Conservation (phyloP, 2,797 vertebrate species). For the Champsocephalus gunnari region DNA sequence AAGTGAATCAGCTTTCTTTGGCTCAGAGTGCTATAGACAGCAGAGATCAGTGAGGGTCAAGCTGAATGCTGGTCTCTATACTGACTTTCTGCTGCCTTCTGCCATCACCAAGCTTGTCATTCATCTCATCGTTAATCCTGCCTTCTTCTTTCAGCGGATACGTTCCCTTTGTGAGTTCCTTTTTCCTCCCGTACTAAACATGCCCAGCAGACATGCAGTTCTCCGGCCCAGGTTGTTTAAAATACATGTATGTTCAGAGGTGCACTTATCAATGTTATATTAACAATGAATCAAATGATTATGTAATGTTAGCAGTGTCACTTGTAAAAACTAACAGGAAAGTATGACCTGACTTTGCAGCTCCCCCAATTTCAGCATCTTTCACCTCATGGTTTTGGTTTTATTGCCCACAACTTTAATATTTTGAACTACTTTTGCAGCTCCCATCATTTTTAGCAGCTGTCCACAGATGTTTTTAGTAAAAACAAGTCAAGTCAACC, state of each 20-base stretch:
- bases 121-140: conserved; percentile 73
- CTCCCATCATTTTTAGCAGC: background rate
- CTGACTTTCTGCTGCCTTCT: conserved; percentile 77
- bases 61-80: conserved; percentile 74
- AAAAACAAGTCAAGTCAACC: background rate
- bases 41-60: conserved; percentile 81
- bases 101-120: conserved; percentile 79
- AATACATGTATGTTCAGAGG: conserved; percentile 9
- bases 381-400: conserved; percentile 4
- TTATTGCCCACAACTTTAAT: background rate
- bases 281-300: conserved; percentile 3
- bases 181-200: conserved; percentile 21
- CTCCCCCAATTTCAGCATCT: background rate
- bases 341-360: background rate
- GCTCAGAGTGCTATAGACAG: conserved; percentile 81
- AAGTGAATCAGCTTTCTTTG: conserved; percentile 81
- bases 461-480: background rate
- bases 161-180: conserved; percentile 36
- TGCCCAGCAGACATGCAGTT: conserved; percentile 14
- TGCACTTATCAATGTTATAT: background rate
- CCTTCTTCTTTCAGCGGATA: conserved; percentile 52
- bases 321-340: too few species aligned
- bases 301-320: background rate
- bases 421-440: background rate
- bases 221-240: background rate